Evolutionary conservation across 2,888 invertebrate genomes (phyloP), one percentile per base, ranked within the genome.

Genomic region (Cryptus viduatorius): DNA sequence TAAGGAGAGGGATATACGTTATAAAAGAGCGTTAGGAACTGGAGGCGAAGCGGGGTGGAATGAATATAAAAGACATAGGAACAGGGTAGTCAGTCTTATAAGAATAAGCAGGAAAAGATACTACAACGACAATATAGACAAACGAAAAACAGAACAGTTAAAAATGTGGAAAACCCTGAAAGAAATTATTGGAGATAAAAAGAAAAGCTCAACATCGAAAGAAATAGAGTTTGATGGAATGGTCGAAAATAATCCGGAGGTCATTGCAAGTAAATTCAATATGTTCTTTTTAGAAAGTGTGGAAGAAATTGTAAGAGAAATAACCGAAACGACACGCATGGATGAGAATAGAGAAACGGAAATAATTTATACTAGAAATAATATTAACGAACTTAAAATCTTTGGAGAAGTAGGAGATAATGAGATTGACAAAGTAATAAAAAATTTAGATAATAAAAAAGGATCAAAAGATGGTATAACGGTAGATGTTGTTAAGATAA

Each of bases 121-220:
- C 42, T 82, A 73, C 48, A 78, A 82, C 59, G 19, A 78, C 31
- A 77, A 78, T 53, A 78, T 83, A 24, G 79, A 79, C 42, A 19
- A 29, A 37, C 44, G 14, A 59, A 73, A 59, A 16, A 10, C 42
- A 4, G 44, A 72, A 16, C 24, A 19, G 14, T 50, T 10, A 46
- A 72, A 61, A 64, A 78, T 82, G 82, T 82, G 82, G 82, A 44
- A 12, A 4, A 29, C 44, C 0, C 12, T 72, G 4, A 82, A 78
- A 67, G n/a, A 71, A 24, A 8, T 82, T 1, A 78, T 82, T 42
- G 78, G 82, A n/a, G 61, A 59, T 37, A 73, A 78, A 53, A 82
- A 78, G 37, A 72, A 65, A 12, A 65, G 2, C 5, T 8, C 8
- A 72, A 31, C n/a, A 37, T 8, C 37, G 3, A 16, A 48, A 37